Base-by-base conservation (phyloP, 2,797 vertebrate genomes). In the Hoplostethus mediterraneus region DNA sequence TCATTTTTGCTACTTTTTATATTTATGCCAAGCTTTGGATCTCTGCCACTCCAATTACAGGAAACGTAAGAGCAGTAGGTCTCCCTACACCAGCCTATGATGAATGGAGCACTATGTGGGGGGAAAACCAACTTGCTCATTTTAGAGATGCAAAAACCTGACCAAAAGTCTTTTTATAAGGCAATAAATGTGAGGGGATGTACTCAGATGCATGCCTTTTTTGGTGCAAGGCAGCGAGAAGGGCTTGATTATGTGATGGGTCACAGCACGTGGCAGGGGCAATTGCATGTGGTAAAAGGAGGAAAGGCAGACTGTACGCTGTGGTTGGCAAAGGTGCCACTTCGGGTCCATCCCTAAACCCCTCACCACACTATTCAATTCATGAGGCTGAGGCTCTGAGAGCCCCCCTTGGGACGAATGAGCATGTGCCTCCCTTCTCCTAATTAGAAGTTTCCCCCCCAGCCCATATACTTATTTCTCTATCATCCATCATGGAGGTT, bases 101-200 rank as follows among this genome's bases (percentile, higher is more conserved):
- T 98, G 97, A 99, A 99, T 98, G 95, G 95, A 95, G 95, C 92
- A 92, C 96, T 99, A 96, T 98, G 96, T 97, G 94, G 95, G 82
- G 93, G 89, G 83, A 86, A 95, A 94, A 94, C 94, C 94, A 93
- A 91, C 91, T 83, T 86, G 92, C 93, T 94, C 90, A 82, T 96
- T 96, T 96, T 93, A 93, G 94, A 92, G 94, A 95, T 92, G 94
- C 95, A 96, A 94, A 95, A 96, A 91, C 83, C 61, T 84, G 78
- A 91, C 90, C 92, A 89, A 84, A 92, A 82, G 71, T 81, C 72
- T 93, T 93, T 95, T 94, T 92, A 92, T 92, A 95, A 95, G 93
- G 95, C 94, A 96, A 96, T 93, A 94, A 94, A 93, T 90, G 89
- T 84, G 88, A 81, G 66, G 66, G 83, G 83, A 77, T 87, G 84